A percentile compares a stretch with the other conserved stretches of the same genome.
Evolutionary conservation across 2,888 invertebrate genomes (phyloP).

Genomic region (Cryptocephalus primarius): DNA sequence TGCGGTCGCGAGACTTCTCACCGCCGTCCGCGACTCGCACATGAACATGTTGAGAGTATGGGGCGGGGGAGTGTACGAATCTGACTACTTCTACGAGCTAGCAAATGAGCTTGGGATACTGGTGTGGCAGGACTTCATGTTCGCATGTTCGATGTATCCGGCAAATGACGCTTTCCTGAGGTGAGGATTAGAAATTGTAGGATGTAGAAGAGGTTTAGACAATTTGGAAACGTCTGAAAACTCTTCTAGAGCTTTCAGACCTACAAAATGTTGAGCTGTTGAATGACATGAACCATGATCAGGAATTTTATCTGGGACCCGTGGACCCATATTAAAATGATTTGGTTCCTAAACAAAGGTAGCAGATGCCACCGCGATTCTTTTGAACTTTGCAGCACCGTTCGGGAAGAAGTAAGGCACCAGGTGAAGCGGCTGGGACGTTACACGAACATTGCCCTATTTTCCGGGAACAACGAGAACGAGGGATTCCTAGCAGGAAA

Average conservation of each 20-base stretch:
- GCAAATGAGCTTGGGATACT: constrained; percentile 85
- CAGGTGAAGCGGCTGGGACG: constrained; percentile 72
- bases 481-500: constrained; percentile 76
- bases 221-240: too few relatives aligned
- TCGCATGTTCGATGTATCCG: constrained; percentile 94
- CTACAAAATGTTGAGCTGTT: too few relatives aligned
- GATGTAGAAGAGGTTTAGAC: too few relatives aligned
- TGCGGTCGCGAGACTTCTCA: constrained; percentile 52
- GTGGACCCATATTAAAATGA: too few relatives aligned
- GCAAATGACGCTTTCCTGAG: constrained; percentile 56
- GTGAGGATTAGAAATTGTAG: too few relatives aligned
- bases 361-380: too few relatives aligned
- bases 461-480: constrained; percentile 97
- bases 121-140: constrained; percentile 98
- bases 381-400: constrained; percentile 42
- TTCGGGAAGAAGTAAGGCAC: constrained; percentile 65
- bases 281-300: too few relatives aligned
- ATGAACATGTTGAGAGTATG: constrained; percentile 95
- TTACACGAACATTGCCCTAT: constrained; percentile 79
- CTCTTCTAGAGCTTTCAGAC: too few relatives aligned
- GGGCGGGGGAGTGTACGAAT: constrained; percentile 97
- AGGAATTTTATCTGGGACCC: too few relatives aligned
- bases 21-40: constrained; percentile 61
- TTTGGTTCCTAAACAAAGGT: too few relatives aligned
- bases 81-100: constrained; percentile 75